Evolutionary conservation across 2,797 vertebrate genomes (phyloP).

Genomic region (Chelmon rostratus): DNA sequence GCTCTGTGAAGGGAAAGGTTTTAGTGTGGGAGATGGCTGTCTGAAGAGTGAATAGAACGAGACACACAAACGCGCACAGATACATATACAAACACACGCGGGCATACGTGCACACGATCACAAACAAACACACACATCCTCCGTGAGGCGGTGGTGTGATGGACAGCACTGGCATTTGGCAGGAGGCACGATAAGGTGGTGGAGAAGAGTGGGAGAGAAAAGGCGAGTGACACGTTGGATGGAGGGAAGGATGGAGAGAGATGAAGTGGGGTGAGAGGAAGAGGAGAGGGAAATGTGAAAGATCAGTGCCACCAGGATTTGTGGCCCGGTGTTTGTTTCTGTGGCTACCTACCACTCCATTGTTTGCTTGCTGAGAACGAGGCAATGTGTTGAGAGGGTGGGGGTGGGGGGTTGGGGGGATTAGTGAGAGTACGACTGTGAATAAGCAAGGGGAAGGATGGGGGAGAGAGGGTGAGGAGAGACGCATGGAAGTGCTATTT

Average conservation of each 20-base stretch:
- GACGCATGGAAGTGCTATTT: conserved; percentile 84
- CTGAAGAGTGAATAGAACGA: conserved; percentile 61
- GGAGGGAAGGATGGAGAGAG: conserved; percentile 37
- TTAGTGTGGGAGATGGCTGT: conserved; percentile 70
- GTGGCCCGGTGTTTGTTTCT: conserved; percentile 67
- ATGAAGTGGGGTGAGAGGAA: conserved; percentile 36
- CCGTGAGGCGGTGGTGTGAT: conserved; percentile 74
- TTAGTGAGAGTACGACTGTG: conserved; percentile 72
- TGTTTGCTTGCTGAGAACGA: conserved; percentile 65
- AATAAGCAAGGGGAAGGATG: conserved; percentile 67
- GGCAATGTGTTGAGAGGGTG: conserved; percentile 27
- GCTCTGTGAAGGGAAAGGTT: conserved; percentile 67
- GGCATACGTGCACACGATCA: conserved; percentile 11
- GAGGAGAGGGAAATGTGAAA: conserved; percentile 55
- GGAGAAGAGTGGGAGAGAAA: conserved; percentile 63
- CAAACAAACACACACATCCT: conserved; percentile 41
- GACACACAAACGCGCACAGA: conserved; percentile 25
- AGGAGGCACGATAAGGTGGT: conserved; percentile 81
- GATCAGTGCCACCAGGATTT: conserved; percentile 62
- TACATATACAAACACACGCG: conserved; percentile 34
- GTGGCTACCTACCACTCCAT: conserved; percentile 64
- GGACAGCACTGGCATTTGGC: conserved; percentile 87
- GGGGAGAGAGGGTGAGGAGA: conserved; percentile 63
- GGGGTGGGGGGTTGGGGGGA: conserved; percentile 25
- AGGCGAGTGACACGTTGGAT: conserved; percentile 52